Evolutionary conservation across 2,888 invertebrate species (phyloP), one percentile per base, ranked within the genome.

Genomic region (Hypsopygia costalis): DNA sequence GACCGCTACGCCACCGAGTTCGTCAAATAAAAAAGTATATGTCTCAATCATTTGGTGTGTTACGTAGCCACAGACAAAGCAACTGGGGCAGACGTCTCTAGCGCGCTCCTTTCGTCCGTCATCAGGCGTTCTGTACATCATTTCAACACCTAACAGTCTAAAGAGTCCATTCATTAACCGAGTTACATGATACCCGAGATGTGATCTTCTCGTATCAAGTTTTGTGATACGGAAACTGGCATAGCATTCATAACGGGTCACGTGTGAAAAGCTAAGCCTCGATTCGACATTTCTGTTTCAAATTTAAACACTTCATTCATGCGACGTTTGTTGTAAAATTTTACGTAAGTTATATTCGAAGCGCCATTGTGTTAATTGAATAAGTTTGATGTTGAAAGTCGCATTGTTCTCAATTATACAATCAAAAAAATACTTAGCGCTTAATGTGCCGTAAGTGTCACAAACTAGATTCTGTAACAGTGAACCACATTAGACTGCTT

Each of bases 301-400:
- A 71, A 71, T 71, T 70, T 64, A 76, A 80, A 76, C 78, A 74
- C 47, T 60, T 65, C 69, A 76, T 78, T 80, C 73, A 75, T 54
- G 35, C 46, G 49, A 36, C 46, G 49, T 47, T 48, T 52, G 52
- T 69, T 69, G 58, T 60, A 60, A 60, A 64, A 52, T 54, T 69
- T 80, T 75, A 75, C 69, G 73, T 73, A 81, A 81, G 59, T 49
- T 47, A 59, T 57, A 64, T 57, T 61, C 58, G 57, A 70, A 57
- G 53, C 41, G 49, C 61, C 69, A 80, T 82, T 80, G 80, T 78
- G 64, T 62, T 68, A 75, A 78, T 68, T 72, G 68, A 68, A 69
- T 69, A 61, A 62, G 58, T 55, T 49, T 55, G 46, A 51, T 62
- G 62, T 65, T 55, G 58, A 58, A 64, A 63, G 33, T 43, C 8